phyloP scores from a whole-genome alignment of 2,797 vertebrate genomes.

The Chloroceryle inda region DNA sequence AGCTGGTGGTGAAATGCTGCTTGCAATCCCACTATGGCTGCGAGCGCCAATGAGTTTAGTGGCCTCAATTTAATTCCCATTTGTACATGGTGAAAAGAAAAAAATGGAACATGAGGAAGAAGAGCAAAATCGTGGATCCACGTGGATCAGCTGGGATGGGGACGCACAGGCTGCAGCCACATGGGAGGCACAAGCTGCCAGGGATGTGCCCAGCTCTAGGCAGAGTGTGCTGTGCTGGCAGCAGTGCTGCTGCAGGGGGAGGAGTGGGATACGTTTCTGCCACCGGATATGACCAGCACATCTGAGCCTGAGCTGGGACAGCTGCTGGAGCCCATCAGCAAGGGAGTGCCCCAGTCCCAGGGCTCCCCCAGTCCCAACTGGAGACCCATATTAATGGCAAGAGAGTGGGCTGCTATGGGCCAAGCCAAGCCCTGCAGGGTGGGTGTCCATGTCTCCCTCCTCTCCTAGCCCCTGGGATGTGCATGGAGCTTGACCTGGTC shows the following conservation, averaged over 20 bases:
- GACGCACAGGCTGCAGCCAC: fast-evolving
- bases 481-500: fast-evolving
- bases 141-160: not conserved
- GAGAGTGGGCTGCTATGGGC: fast-evolving
- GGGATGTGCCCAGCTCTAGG: not conserved
- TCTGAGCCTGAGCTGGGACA: not conserved
- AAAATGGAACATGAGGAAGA: not conserved
- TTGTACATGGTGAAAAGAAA: not conserved
- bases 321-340: not conserved
- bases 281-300: fast-evolving
- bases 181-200: not conserved
- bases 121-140: fast-evolving
- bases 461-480: fast-evolving
- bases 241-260: not conserved
- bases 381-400: fast-evolving
- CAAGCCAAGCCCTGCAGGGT: fast-evolving
- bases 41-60: not conserved
- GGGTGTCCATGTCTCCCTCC: fast-evolving
- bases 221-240: not conserved
- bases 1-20: not conserved
- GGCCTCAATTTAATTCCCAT: conserved; percentile 62
- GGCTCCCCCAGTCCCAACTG: not conserved
- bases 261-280: fast-evolving
- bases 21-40: conserved; percentile 26
- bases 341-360: fast-evolving